A percentile compares a stretch with the other conserved stretches of the same genome.
Conservation (phyloP, 2,113 vertebrate species). For the Chaetodon auriga region DNA sequence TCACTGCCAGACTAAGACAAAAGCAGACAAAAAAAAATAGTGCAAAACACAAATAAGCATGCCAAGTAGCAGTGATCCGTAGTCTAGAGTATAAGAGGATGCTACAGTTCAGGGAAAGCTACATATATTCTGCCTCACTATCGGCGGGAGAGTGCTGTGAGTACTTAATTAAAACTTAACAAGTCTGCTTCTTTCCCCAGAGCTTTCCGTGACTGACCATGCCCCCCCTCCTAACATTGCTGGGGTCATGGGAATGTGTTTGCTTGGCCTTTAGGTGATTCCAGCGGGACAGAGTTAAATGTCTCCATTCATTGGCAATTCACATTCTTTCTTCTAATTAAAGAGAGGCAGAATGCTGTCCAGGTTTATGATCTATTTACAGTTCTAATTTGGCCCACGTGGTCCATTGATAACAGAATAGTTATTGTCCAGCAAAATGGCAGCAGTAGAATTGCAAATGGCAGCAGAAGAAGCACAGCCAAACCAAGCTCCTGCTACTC, state of each 20-base stretch:
- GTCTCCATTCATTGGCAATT: slow-evolving; percentile 59
- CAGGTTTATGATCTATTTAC: slow-evolving; percentile 59
- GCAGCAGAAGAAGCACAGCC: slow-evolving; percentile 1
- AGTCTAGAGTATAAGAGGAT: background rate
- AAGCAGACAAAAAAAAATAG: background rate
- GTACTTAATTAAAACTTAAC: slow-evolving; percentile 42
- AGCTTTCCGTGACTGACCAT: background rate
- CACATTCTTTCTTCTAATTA: slow-evolving; percentile 66
- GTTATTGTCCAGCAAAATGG: slow-evolving; percentile 58
- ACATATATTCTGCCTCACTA: background rate
- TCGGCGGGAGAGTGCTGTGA: background rate
- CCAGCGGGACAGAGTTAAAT: slow-evolving; percentile 67
- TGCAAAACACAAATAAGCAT: slow-evolving; percentile 7
- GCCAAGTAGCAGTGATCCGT: background rate
- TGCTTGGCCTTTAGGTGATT: slow-evolving; percentile 71
- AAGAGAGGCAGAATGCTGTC: slow-evolving; percentile 32
- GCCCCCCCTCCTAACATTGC: background rate
- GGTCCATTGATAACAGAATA: slow-evolving; percentile 46
- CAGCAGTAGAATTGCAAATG: slow-evolving; percentile 47
- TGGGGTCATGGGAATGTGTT: slow-evolving; percentile 53
- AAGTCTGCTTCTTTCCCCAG: background rate
- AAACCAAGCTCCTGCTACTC: slow-evolving; percentile 17
- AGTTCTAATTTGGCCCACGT: slow-evolving; percentile 50
- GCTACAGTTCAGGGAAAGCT: background rate
- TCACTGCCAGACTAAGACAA: background rate